Evolutionary conservation across 2,797 vertebrate species (phyloP).

Genomic region (Cirrhinus molitorella): DNA sequence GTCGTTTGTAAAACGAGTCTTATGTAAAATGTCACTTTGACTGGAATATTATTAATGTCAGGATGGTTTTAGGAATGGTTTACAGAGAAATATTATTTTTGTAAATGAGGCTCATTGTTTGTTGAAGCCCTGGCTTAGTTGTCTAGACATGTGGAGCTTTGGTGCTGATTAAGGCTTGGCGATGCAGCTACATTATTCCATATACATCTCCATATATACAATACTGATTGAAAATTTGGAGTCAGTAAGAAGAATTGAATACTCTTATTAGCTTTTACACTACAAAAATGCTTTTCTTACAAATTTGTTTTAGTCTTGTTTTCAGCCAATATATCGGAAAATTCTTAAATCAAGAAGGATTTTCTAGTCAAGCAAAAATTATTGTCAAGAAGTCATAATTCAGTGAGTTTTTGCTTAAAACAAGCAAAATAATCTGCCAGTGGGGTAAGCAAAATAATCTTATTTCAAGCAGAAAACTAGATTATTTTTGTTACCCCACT

Average conservation of each 20-base stretch:
- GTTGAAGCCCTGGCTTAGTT: neutral
- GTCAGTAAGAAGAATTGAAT: neutral
- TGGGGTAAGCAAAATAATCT: no score
- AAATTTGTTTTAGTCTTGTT: no score
- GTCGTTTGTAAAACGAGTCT: neutral
- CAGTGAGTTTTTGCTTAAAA: no score
- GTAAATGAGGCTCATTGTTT: neutral
- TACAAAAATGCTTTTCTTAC: no score
- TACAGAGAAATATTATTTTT: neutral
- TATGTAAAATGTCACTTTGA: neutral
- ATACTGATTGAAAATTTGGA: neutral
- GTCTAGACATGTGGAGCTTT: slow-evolving; percentile 3
- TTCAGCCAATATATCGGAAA: no score
- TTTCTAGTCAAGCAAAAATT: no score
- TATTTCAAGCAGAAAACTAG: no score
- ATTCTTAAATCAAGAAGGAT: no score
- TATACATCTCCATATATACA: neutral
- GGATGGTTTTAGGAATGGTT: neutral
- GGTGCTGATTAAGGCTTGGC: neutral
- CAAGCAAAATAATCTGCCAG: no score
- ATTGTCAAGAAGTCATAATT: no score
- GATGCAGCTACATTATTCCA: neutral
- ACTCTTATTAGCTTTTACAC: no score
- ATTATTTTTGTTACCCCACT: no score
- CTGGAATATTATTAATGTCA: neutral